These are phyloP conservation scores for Cartodere bifasciata DNA, from an alignment of 2,888 invertebrate genomes.

Conservation along the genomic window DNA sequence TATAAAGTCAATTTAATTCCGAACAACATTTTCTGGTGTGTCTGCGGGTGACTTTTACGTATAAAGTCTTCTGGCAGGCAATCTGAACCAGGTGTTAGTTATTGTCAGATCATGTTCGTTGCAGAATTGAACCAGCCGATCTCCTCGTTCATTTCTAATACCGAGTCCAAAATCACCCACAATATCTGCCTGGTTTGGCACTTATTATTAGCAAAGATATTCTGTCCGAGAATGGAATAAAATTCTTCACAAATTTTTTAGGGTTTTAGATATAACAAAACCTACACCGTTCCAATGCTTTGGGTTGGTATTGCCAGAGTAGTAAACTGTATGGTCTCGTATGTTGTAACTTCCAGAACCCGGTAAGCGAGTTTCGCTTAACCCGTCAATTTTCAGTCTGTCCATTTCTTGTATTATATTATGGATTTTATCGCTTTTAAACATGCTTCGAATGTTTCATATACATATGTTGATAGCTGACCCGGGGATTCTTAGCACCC, in stretches of 20 bases:
- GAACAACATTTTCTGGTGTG: slow-evolving; percentile 12
- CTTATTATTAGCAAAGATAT: slow-evolving; percentile 3
- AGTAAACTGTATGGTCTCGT: slow-evolving; percentile 2
- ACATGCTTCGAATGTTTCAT: slow-evolving; percentile 6
- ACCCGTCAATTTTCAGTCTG: slow-evolving; percentile 4
- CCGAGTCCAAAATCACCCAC: slow-evolving; percentile 12
- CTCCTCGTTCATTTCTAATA: slow-evolving; percentile 13
- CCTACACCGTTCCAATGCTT: slow-evolving; percentile 11
- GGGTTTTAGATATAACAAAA: slow-evolving; percentile 4
- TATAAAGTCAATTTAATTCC: slow-evolving; percentile 17
- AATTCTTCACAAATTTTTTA: slow-evolving; percentile 4
- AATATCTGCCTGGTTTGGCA: slow-evolving; percentile 6
- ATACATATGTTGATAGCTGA: slow-evolving; percentile 4
- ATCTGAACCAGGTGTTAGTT: slow-evolving; percentile 16
- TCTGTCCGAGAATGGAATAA: slow-evolving; percentile 10
- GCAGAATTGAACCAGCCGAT: slow-evolving; percentile 12
- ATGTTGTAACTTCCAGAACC: slow-evolving; percentile 1
- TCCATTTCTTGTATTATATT: slow-evolving; percentile 5
- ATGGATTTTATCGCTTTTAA: slow-evolving; percentile 2
- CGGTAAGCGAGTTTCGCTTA: slow-evolving; percentile 6
- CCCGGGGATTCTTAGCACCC: slow-evolving; percentile 7
- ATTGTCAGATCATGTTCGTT: slow-evolving; percentile 12
- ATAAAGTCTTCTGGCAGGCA: slow-evolving; percentile 13
- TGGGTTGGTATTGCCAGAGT: slow-evolving; percentile 3
- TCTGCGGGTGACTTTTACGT: slow-evolving; percentile 15